Evolutionary conservation across 2,797 vertebrate genomes (phyloP).

Genomic region (Garrulus glandarius): DNA sequence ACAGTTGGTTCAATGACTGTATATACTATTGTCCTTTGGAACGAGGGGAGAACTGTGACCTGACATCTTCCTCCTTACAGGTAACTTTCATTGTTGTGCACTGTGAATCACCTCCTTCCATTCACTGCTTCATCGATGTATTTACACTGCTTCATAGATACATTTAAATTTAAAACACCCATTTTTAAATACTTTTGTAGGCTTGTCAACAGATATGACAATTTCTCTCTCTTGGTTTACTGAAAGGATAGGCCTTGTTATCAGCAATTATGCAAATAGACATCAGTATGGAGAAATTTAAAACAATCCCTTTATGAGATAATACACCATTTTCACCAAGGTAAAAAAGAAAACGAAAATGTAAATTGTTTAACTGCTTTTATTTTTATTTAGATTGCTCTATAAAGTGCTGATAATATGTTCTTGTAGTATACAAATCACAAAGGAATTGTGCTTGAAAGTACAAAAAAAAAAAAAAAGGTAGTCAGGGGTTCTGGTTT

Average conservation of each 20-base stretch:
- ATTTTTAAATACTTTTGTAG: background rate
- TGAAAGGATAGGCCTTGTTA: background rate
- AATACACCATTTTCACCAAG: background rate
- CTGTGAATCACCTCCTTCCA: background rate
- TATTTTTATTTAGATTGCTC: background rate
- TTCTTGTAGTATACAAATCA: background rate
- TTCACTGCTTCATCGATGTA: background rate
- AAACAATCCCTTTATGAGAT: background rate
- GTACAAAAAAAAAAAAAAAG: background rate
- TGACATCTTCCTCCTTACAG: background rate
- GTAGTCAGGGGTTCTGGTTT: background rate
- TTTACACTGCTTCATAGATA: background rate
- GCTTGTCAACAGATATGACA: background rate
- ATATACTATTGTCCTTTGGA: background rate
- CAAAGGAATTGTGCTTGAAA: background rate
- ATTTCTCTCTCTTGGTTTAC: background rate
- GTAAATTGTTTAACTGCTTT: background rate
- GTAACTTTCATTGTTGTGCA: background rate
- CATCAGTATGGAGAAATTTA: background rate
- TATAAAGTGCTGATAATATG: background rate
- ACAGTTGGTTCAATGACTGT: background rate
- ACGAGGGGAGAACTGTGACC: background rate
- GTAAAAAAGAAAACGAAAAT: background rate
- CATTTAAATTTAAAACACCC: background rate
- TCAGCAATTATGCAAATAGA: background rate